These are phyloP conservation scores for Rhopilema esculentum DNA, from an alignment of 30 jellyfish, hydroid and myxozoan species.

Conservation along the genomic window DNA sequence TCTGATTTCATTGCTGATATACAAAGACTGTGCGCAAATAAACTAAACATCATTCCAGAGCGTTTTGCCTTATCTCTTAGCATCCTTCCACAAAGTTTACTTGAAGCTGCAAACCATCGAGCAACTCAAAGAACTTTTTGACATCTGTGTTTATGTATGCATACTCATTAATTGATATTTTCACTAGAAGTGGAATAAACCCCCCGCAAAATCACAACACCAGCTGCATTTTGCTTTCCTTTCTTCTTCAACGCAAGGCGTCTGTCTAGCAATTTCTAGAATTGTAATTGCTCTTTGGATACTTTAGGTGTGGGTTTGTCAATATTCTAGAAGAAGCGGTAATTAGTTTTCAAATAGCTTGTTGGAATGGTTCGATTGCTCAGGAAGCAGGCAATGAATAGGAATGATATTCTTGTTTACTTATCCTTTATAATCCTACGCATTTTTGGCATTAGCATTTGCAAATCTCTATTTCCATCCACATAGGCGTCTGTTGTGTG, in stretches of 20 bases:
- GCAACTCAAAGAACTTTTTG: neutral
- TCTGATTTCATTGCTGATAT: no score
- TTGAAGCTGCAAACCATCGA: neutral
- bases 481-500: neutral
- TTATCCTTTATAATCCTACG: neutral
- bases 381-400: slow-evolving; percentile 27
- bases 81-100: neutral
- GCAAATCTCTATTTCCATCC: neutral
- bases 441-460: neutral
- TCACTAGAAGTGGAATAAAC: neutral
- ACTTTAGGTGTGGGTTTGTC: slow-evolving; percentile 32
- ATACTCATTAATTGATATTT: neutral
- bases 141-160: neutral
- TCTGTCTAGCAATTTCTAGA: slow-evolving; percentile 1
- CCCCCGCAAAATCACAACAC: neutral
- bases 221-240: slow-evolving; percentile 24
- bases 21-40: no score
- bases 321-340: slow-evolving; percentile 10
- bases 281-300: slow-evolving; percentile 18
- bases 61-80: neutral
- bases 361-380: slow-evolving; percentile 17
- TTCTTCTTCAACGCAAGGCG: neutral
- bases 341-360: slow-evolving; percentile 34
- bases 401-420: neutral
- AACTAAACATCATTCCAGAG: neutral